phyloP scores from a whole-genome alignment of 2,888 invertebrate species.

The Eretmocerus hayati region DNA sequence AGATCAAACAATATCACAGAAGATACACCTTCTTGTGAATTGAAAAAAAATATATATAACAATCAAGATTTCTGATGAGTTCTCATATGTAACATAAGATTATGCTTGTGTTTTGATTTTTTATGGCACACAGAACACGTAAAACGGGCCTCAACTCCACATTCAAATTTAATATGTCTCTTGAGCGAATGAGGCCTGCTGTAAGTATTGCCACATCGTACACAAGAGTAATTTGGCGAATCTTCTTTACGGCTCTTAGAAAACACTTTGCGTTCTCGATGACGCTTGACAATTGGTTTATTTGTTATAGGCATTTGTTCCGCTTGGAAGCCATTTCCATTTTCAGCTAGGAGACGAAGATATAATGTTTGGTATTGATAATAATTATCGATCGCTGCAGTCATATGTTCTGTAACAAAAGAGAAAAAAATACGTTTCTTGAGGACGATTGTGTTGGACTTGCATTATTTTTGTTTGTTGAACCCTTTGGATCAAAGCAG shows the following conservation, averaged over 20 bases:
- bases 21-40: no score
- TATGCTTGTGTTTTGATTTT: conserved; percentile 62
- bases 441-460: no score
- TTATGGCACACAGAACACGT: conserved; percentile 64
- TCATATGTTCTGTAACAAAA: no score
- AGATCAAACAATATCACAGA: no score
- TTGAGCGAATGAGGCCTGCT: conserved; percentile 53
- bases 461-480: no score
- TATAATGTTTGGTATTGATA: conserved; percentile 37
- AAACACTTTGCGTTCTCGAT: no score
- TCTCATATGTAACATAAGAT: conserved; percentile 49
- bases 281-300: no score
- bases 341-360: conserved; percentile 31
- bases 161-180: conserved; percentile 56
- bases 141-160: conserved; percentile 48
- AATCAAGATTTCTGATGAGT: conserved; percentile 43
- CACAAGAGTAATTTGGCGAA: conserved; percentile 42
- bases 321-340: no score
- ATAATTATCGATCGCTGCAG: conserved; percentile 27
- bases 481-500: no score
- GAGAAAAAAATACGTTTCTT: no score
- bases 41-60: neutral
- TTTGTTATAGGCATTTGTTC: no score
- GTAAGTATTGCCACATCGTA: conserved; percentile 54
- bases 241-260: no score